Conservation (phyloP, 2,113 vertebrate species). For the Carollia perspicillata region DNA sequence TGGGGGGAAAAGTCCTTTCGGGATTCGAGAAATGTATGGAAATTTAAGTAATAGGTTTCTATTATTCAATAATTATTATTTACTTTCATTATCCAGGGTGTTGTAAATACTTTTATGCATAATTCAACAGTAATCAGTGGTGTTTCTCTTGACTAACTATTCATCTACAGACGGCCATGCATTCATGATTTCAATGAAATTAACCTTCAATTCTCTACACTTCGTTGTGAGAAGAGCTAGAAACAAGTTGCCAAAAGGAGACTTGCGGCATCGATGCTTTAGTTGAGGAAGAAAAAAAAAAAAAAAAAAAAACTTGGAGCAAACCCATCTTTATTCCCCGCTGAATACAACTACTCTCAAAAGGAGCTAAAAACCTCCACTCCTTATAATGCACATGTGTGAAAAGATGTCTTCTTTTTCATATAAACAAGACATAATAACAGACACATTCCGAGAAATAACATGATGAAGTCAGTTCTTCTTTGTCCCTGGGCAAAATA, state of each 20-base stretch:
- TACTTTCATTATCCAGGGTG: conserved; percentile 48
- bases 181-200: conserved; percentile 53
- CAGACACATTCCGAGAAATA: neutral
- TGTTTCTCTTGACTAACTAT: conserved; percentile 59
- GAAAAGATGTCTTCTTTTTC: neutral
- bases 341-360: neutral
- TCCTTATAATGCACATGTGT: neutral
- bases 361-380: neutral
- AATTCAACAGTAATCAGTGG: conserved; percentile 62
- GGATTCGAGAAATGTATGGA: neutral
- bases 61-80: conserved; percentile 60
- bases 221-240: neutral
- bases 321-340: neutral
- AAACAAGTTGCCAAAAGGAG: neutral
- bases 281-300: neutral
- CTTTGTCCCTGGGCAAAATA: neutral
- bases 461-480: neutral
- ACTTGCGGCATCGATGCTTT: neutral
- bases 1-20: neutral
- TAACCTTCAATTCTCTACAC: conserved; percentile 34
- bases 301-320: neutral
- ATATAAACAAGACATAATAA: neutral
- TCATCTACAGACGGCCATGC: conserved; percentile 4
- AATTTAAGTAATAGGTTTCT: conserved; percentile 14
- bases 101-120: conserved; percentile 59